Conservation (phyloP, 2,888 invertebrate genomes). For the Coelopa pilipes region DNA sequence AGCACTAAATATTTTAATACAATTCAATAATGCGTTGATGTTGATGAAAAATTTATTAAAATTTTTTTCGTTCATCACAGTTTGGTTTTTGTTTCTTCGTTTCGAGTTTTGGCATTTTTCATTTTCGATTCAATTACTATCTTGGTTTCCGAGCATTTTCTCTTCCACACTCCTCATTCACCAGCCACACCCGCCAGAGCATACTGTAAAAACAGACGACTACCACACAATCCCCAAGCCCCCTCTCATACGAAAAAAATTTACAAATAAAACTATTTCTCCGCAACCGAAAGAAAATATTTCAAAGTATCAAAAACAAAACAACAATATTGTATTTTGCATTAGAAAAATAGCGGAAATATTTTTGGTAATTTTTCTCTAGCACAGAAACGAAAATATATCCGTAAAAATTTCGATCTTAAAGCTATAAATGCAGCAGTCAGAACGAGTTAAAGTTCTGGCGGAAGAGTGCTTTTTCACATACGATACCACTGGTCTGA, state of each 20-base stretch:
- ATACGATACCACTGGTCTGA: slow-evolving; percentile 69
- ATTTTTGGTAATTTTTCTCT: neutral
- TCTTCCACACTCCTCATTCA: neutral
- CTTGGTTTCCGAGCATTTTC: neutral
- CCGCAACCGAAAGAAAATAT: slow-evolving; percentile 36
- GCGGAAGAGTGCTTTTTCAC: slow-evolving; percentile 66
- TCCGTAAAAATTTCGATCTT: slow-evolving; percentile 10
- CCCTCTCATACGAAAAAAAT: slow-evolving; percentile 21
- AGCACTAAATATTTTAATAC: slow-evolving; percentile 58
- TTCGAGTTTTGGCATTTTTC: slow-evolving; percentile 37
- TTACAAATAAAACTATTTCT: slow-evolving; percentile 41
- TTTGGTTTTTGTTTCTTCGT: slow-evolving; percentile 38
- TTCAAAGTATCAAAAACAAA: slow-evolving; percentile 10
- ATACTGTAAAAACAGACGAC: slow-evolving; percentile 21
- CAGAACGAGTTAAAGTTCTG: slow-evolving; percentile 40
- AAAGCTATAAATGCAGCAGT: slow-evolving; percentile 42
- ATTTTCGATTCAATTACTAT: too few relatives aligned
- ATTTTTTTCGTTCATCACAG: slow-evolving; percentile 41
- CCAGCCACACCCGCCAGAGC: neutral
- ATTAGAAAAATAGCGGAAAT: neutral
- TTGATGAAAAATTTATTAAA: slow-evolving; percentile 40
- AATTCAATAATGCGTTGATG: slow-evolving; percentile 41
- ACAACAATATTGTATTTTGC: neutral
- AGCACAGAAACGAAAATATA: slow-evolving; percentile 13
- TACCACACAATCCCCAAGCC: slow-evolving; percentile 1